A percentile compares a stretch with the other conserved stretches of the same genome.
Conservation (phyloP, 1,140 invertebrate genomes). For the Lepidostoma basale region DNA sequence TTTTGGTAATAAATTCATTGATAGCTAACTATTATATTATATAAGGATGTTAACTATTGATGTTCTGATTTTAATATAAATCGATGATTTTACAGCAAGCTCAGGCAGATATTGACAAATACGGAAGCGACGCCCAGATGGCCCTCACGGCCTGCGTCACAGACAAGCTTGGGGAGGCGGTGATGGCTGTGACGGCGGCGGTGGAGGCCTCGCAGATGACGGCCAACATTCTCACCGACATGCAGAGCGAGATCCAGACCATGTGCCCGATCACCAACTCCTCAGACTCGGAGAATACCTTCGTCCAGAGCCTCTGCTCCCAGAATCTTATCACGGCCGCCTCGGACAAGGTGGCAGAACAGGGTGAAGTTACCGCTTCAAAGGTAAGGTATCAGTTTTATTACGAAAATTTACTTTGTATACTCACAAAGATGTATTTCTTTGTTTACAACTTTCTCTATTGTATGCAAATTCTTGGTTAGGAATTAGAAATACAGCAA, state of each 20-base stretch:
- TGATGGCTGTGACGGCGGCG: not conserved
- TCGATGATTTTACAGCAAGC: not conserved
- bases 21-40: no score
- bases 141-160: not conserved
- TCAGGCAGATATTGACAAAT: not conserved
- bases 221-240: not conserved
- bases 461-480: no score
- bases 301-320: not conserved
- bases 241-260: not conserved
- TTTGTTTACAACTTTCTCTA: no score
- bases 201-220: not conserved
- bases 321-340: not conserved
- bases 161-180: not conserved
- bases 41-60: no score
- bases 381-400: no score
- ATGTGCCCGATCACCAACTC: not conserved
- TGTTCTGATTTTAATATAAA: no score
- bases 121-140: not conserved
- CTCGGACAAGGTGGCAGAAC: not conserved
- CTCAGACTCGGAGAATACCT: no score
- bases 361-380: not conserved
- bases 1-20: no score
- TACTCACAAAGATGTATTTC: no score
- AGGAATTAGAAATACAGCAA: no score
- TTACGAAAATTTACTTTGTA: no score